A percentile compares a stretch with the other conserved stretches of the same genome.
Evolutionary conservation across 35 echinoderm and acorn worm species (phyloP).

Genomic region (Amphiura filiformis): DNA sequence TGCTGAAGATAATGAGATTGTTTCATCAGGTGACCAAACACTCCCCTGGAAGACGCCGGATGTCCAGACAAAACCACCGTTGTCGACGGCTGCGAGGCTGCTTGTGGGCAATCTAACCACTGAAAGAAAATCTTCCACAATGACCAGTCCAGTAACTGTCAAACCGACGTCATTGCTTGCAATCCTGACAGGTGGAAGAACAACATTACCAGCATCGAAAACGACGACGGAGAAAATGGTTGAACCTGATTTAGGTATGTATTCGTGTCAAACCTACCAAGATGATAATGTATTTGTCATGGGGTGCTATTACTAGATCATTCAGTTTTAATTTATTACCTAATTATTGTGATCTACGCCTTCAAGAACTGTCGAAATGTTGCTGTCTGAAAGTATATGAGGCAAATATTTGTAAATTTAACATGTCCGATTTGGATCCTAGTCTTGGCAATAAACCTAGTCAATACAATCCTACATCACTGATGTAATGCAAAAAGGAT

Average conservation of each 20-base stretch:
- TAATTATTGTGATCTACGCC: no score
- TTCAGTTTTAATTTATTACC: no score
- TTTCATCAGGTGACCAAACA: background rate
- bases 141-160: background rate
- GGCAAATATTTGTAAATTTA: no score
- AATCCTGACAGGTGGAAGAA: background rate
- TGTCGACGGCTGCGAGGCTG: background rate
- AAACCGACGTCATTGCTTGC: background rate
- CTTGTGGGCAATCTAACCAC: background rate
- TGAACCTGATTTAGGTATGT: background rate
- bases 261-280: no score
- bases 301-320: no score
- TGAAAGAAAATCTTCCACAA: background rate
- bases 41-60: background rate
- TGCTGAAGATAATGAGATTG: background rate
- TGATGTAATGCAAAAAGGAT: no score
- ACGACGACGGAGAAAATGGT: background rate
- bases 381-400: no score
- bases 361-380: no score
- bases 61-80: background rate
- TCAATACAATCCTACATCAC: no score
- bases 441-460: no score
- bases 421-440: no score
- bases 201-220: background rate
- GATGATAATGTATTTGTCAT: no score